A percentile compares a stretch with the other conserved stretches of the same genome.
These are phyloP conservation scores for Taphrorychus bicolor DNA, from an alignment of 2,888 invertebrate genomes.

Conservation along the genomic window DNA sequence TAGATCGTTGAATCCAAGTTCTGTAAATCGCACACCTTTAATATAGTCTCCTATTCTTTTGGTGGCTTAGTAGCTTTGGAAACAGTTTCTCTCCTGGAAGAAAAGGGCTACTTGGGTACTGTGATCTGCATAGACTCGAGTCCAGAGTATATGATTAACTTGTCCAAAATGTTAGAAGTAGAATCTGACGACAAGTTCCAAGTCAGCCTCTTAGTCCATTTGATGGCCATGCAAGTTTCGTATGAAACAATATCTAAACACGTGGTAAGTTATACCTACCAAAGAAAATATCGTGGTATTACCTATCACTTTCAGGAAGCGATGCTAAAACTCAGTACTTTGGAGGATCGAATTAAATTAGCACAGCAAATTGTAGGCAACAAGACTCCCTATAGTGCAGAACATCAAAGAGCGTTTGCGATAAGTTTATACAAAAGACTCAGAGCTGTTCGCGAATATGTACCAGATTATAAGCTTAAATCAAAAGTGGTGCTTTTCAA, in stretches of 20 bases:
- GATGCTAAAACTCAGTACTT: constrained; percentile 64
- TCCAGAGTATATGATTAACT: constrained; percentile 68
- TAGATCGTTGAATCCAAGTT: constrained; percentile 66
- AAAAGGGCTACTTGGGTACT: constrained; percentile 68
- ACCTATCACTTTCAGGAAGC: constrained; percentile 46
- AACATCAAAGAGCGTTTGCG: constrained; percentile 25
- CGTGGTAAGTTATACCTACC: constrained; percentile 45
- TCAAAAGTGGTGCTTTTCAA: constrained; percentile 45
- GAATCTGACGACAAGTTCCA: constrained; percentile 63
- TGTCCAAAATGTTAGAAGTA: constrained; percentile 59
- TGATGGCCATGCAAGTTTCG: constrained; percentile 60
- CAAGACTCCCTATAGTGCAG: constrained; percentile 1
- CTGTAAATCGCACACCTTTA: constrained; percentile 68
- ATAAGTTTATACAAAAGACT: constrained; percentile 43
- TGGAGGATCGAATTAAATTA: constrained; percentile 56
- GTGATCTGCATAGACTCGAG: constrained; percentile 83
- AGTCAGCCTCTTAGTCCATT: constrained; percentile 61
- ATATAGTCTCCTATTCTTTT: constrained; percentile 87
- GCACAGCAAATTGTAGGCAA: constrained; percentile 17
- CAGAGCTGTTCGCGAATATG: constrained; percentile 41
- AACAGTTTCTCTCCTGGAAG: constrained; percentile 75
- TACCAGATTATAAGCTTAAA: constrained; percentile 45
- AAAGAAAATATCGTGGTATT: not conserved
- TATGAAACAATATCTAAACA: constrained; percentile 60
- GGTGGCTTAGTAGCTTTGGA: constrained; percentile 82